phyloP scores from a whole-genome alignment of 2,113 vertebrate species.

The Cynocephalus volans region DNA sequence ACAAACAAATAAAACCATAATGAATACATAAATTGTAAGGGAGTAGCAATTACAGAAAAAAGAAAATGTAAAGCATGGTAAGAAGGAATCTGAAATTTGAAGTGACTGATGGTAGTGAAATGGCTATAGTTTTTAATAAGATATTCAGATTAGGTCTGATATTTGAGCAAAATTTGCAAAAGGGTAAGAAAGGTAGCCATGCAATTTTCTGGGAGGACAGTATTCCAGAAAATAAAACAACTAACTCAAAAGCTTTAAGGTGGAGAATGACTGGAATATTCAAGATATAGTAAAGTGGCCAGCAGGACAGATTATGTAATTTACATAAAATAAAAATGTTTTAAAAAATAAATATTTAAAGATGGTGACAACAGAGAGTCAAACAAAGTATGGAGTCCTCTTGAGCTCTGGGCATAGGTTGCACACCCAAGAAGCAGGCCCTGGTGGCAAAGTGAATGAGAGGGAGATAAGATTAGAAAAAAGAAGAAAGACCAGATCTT shows the following conservation, averaged over 20 bases:
- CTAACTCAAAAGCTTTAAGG: background rate
- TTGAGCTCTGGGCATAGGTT: background rate
- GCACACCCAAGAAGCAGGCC: background rate
- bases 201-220: background rate
- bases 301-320: background rate
- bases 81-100: background rate
- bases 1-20: background rate
- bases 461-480: background rate
- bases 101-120: background rate
- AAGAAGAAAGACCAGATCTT: background rate
- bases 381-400: background rate
- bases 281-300: background rate
- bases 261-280: background rate
- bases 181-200: background rate
- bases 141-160: background rate
- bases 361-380: background rate
- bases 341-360: background rate
- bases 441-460: background rate
- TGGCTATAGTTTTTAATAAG: background rate
- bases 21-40: background rate
- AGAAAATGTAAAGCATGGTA: background rate
- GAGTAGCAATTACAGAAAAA: background rate
- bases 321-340: background rate
- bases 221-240: background rate
- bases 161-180: background rate